phyloP scores from a whole-genome alignment of 2,888 invertebrate genomes.

The Caenorhabditis imperialis region DNA sequence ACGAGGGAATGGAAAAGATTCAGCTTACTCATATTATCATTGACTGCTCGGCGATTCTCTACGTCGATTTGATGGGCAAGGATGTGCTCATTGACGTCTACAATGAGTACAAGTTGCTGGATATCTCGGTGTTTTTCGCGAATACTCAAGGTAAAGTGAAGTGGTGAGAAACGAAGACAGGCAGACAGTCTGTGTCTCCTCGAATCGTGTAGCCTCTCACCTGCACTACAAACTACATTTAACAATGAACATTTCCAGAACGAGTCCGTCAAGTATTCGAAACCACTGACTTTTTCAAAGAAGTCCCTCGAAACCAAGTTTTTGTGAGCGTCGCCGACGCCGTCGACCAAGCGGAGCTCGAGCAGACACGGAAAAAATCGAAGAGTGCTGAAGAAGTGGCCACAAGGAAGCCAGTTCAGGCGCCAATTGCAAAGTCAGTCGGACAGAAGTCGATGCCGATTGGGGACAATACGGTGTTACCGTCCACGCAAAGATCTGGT shows the following conservation, averaged over 20 bases:
- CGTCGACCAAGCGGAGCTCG: constrained; percentile 62
- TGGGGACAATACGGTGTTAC: constrained; percentile 17
- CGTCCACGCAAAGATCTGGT: constrained; percentile 40
- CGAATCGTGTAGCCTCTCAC: too few relatives aligned
- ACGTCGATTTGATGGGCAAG: constrained; percentile 74
- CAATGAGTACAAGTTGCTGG: constrained; percentile 63
- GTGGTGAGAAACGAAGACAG: too few relatives aligned
- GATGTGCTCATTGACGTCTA: constrained; percentile 66
- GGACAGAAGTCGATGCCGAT: constrained; percentile 49
- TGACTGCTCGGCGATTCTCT: constrained; percentile 78
- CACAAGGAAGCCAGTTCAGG: constrained; percentile 20
- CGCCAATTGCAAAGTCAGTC: constrained; percentile 51
- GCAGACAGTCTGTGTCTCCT: too few relatives aligned
- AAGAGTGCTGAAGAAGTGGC: constrained; percentile 8
- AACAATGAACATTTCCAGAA: constrained; percentile 55
- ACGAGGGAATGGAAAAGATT: constrained; percentile 28
- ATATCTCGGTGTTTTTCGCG: constrained; percentile 68
- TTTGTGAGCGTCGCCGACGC: constrained; percentile 71
- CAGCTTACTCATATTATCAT: constrained; percentile 69
- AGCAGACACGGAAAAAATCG: constrained; percentile 33
- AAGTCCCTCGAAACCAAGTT: constrained; percentile 64
- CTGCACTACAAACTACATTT: too few relatives aligned
- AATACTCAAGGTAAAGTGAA: constrained; percentile 64
- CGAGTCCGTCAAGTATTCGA: constrained; percentile 70
- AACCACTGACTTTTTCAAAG: constrained; percentile 66